Evolutionary conservation across 2,113 vertebrate genomes (phyloP).

Genomic region (Phrynocephalus versicolor): DNA sequence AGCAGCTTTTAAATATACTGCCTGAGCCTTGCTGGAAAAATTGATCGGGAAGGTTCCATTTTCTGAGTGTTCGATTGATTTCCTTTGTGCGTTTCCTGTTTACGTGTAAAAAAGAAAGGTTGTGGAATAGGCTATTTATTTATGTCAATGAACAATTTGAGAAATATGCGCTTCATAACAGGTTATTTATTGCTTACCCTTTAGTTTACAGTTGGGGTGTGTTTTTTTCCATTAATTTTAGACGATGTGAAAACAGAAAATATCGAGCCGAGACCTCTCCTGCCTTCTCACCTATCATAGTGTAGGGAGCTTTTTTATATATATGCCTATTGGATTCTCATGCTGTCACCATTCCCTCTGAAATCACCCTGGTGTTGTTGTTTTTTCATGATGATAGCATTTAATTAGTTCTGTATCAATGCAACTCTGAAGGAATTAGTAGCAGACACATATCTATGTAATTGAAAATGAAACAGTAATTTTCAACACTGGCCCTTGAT

Average conservation of each 20-base stretch:
- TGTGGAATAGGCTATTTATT: not conserved
- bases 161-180: constrained; percentile 28
- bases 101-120: not conserved
- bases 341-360: not conserved
- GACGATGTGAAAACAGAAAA: rapidly evolving
- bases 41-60: no score
- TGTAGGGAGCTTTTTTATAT: not conserved
- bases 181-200: not conserved
- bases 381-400: not conserved
- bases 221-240: not conserved
- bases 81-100: no score
- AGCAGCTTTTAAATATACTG: no score
- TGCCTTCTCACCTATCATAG: not conserved
- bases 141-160: not conserved
- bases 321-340: not conserved
- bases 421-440: not conserved
- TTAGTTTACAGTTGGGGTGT: constrained; percentile 19
- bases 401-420: not conserved
- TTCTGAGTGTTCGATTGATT: no score
- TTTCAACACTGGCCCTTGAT: not conserved
- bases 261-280: not conserved
- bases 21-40: no score
- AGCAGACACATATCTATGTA: not conserved
- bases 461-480: not conserved
- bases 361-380: not conserved